A percentile compares a stretch with the other conserved stretches of the same genome.
phyloP scores from a whole-genome alignment of 2,888 invertebrate species.

The Nyleta sp. region DNA sequence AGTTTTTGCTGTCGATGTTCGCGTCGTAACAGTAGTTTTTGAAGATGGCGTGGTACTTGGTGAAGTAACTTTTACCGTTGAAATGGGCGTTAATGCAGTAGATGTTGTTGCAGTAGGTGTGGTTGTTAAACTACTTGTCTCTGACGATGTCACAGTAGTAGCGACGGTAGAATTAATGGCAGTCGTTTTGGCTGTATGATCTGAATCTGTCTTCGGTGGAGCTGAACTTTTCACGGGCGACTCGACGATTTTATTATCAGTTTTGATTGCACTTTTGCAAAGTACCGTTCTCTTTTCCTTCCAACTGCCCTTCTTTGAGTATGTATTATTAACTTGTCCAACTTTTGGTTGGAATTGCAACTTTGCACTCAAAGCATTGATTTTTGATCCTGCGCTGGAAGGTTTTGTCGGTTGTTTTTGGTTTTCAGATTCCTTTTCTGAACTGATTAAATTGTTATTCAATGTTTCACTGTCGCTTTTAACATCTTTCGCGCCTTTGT shows the following conservation, averaged over 20 bases:
- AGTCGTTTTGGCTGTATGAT: conserved; percentile 2
- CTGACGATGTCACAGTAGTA: neutral
- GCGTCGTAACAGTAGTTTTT: conserved; percentile 12
- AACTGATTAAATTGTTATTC: conserved; percentile 64
- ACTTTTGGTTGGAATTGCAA: conserved; percentile 80
- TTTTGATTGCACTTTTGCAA: conserved; percentile 48
- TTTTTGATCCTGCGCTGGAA: conserved; percentile 76
- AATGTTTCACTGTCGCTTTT: conserved; percentile 43
- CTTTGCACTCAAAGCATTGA: conserved; percentile 79
- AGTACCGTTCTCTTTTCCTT: conserved; percentile 73
- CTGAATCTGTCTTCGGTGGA: conserved; percentile 4
- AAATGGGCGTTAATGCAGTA: conserved; percentile 1
- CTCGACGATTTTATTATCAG: conserved; percentile 37
- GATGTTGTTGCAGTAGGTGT: conserved; percentile 15
- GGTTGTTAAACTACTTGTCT: neutral
- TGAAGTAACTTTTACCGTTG: conserved; percentile 13
- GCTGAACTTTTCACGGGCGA: conserved; percentile 11
- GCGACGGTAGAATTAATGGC: neutral
- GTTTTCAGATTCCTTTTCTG: conserved; percentile 64
- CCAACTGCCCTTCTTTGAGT: conserved; percentile 73
- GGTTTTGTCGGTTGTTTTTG: conserved; percentile 61
- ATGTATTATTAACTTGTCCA: conserved; percentile 77
- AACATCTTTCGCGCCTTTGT: conserved; percentile 48
- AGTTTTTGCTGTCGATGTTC: conserved; percentile 23
- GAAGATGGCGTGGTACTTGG: neutral